Conservation (phyloP, 2,888 invertebrate genomes). For the Agrochola circellaris region DNA sequence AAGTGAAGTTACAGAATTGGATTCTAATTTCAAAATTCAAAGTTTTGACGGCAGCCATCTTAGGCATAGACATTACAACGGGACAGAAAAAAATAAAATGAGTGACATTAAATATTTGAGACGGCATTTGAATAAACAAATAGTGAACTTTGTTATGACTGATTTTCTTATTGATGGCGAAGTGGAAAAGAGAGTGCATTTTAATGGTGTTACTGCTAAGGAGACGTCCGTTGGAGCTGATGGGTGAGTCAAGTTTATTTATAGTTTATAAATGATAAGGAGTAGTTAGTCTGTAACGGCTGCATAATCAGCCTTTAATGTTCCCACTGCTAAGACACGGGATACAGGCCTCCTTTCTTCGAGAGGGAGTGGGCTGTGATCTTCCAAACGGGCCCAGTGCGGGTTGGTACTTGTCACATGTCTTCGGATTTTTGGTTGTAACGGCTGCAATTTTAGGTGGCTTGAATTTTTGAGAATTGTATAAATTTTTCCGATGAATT, state of each 20-base stretch:
- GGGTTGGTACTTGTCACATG: too few relatives aligned
- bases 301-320: too few relatives aligned
- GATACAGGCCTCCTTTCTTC: too few relatives aligned
- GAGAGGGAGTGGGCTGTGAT: too few relatives aligned
- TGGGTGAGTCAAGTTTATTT: conserved; percentile 82
- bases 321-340: too few relatives aligned
- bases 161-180: conserved; percentile 93
- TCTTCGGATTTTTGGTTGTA: too few relatives aligned
- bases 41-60: conserved; percentile 61
- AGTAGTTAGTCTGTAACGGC: not conserved
- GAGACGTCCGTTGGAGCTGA: conserved; percentile 91
- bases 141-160: conserved; percentile 92
- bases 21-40: conserved; percentile 65
- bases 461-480: not conserved
- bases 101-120: conserved; percentile 85
- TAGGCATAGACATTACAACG: conserved; percentile 78
- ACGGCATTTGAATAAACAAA: conserved; percentile 83
- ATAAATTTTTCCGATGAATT: too few relatives aligned
- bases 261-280: not conserved
- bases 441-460: not conserved
- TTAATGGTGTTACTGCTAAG: conserved; percentile 92
- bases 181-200: conserved; percentile 92
- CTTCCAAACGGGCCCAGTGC: too few relatives aligned
- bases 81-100: conserved; percentile 74
- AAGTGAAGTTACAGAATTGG: conserved; percentile 72